A percentile compares a stretch with the other conserved stretches of the same genome.
Conservation (phyloP, 2,113 vertebrate species). For the Danionella cerebrum region DNA sequence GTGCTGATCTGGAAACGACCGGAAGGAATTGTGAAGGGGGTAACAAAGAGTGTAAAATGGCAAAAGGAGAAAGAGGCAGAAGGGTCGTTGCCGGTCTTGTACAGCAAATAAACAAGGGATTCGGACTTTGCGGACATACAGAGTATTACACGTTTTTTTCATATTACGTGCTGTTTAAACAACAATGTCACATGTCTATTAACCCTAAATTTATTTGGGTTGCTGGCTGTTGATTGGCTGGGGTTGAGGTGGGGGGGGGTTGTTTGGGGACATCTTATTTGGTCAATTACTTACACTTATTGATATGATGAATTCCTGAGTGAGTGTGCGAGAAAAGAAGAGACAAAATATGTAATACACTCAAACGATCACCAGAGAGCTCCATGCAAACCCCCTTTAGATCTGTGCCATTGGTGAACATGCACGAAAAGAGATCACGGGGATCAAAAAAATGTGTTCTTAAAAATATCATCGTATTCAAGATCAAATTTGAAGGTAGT, state of each 20-base stretch:
- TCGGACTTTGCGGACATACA: constrained; percentile 3
- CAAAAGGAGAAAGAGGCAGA: background rate
- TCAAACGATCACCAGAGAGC: no score
- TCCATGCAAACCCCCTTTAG: background rate
- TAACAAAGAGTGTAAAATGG: background rate
- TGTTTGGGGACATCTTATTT: background rate
- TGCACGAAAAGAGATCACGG: constrained; percentile 4
- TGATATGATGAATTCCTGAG: constrained; percentile 43
- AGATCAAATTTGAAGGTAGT: no score
- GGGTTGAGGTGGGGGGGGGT: constrained; percentile 7
- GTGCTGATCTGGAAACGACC: constrained; percentile 18
- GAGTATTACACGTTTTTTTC: constrained; percentile 16
- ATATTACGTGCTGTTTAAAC: constrained; percentile 30
- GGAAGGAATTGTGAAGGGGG: background rate
- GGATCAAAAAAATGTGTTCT: no score
- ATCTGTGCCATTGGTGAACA: constrained; percentile 31
- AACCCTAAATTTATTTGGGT: background rate
- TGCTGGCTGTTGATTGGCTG: constrained; percentile 17
- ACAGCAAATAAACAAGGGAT: constrained; percentile 15
- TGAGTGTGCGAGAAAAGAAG: constrained; percentile 25
- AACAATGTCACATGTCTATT: background rate
- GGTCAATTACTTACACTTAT: constrained; percentile 41
- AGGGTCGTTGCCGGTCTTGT: constrained; percentile 17
- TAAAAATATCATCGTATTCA: no score
- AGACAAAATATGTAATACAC: constrained; percentile 29